Evolutionary conservation across 2,888 invertebrate genomes (phyloP).

Genomic region (Aphodius granarius): DNA sequence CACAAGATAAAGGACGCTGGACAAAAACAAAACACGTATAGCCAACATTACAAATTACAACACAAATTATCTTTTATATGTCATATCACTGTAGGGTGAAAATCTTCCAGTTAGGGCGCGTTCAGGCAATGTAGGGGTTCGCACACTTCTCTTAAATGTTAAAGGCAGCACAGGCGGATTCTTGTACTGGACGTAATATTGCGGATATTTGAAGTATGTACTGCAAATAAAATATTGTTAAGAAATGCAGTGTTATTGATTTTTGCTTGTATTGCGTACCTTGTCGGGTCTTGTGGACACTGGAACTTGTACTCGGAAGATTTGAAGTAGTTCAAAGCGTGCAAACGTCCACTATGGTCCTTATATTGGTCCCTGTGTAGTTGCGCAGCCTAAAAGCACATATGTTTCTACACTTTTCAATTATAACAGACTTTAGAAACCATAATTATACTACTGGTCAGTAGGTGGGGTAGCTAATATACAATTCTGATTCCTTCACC

Average conservation of each 20-base stretch:
- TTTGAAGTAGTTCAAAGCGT: constrained; percentile 63
- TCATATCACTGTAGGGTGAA: constrained; percentile 59
- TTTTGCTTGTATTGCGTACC: too few relatives aligned
- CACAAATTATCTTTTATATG: constrained; percentile 51
- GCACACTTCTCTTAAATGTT: constrained; percentile 56
- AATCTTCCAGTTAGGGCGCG: constrained; percentile 61
- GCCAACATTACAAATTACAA: background rate
- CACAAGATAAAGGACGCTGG: background rate
- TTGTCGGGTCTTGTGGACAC: constrained; percentile 61
- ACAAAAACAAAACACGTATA: background rate
- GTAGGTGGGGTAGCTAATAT: background rate
- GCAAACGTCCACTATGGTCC: constrained; percentile 60
- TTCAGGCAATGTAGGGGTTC: constrained; percentile 59
- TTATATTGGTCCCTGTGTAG: constrained; percentile 64
- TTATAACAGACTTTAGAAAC: too few relatives aligned
- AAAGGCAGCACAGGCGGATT: constrained; percentile 60
- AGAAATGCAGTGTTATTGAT: background rate
- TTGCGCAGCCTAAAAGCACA: constrained; percentile 58
- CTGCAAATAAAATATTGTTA: constrained; percentile 46
- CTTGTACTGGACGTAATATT: constrained; percentile 62
- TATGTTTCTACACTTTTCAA: background rate
- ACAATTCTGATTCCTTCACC: constrained; percentile 37
- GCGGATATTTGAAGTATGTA: constrained; percentile 60
- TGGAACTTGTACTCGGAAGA: constrained; percentile 57
- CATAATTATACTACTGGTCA: background rate